Evolutionary conservation across 2,113 vertebrate species (phyloP).

Genomic region (Solea solea): DNA sequence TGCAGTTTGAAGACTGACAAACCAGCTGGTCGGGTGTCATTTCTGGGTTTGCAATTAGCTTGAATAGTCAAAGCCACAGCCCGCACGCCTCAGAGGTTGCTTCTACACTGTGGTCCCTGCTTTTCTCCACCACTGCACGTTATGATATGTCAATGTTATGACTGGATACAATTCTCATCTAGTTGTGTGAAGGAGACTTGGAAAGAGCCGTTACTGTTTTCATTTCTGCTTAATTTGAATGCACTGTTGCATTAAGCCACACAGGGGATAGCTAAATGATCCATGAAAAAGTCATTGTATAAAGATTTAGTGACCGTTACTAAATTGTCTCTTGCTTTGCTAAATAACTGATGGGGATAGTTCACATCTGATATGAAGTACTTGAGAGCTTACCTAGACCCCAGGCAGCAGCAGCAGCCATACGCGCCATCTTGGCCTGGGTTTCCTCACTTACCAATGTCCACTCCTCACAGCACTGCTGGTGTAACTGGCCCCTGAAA

Average conservation of each 20-base stretch:
- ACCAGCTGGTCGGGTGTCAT: slow-evolving; percentile 11
- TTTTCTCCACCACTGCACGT: slow-evolving; percentile 57
- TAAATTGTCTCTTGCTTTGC: neutral
- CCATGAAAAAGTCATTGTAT: neutral
- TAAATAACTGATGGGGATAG: neutral
- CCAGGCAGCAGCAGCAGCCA: slow-evolving; percentile 99
- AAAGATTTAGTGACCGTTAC: neutral
- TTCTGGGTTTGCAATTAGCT: slow-evolving; percentile 29
- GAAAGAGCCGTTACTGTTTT: slow-evolving; percentile 34
- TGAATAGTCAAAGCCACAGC: slow-evolving; percentile 45
- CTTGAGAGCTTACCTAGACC: slow-evolving; percentile 87
- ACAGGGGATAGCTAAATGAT: neutral
- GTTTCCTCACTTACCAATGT: slow-evolving; percentile 95
- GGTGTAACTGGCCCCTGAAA: slow-evolving; percentile 95
- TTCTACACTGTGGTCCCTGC: slow-evolving; percentile 30
- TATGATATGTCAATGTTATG: slow-evolving; percentile 59
- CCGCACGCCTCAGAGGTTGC: slow-evolving; percentile 31
- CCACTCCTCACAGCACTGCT: slow-evolving; percentile 99
- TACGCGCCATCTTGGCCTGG: slow-evolving; percentile 97
- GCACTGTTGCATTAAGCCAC: slow-evolving; percentile 14
- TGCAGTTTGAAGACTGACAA: slow-evolving; percentile 4
- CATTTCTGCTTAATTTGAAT: slow-evolving; percentile 17
- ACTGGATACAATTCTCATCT: slow-evolving; percentile 51
- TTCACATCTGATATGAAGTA: neutral
- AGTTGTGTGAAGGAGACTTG: slow-evolving; percentile 29